Evolutionary conservation across 2,888 invertebrate genomes (phyloP), one percentile per base, ranked within the genome.

Genomic region (Atrina japonica): DNA sequence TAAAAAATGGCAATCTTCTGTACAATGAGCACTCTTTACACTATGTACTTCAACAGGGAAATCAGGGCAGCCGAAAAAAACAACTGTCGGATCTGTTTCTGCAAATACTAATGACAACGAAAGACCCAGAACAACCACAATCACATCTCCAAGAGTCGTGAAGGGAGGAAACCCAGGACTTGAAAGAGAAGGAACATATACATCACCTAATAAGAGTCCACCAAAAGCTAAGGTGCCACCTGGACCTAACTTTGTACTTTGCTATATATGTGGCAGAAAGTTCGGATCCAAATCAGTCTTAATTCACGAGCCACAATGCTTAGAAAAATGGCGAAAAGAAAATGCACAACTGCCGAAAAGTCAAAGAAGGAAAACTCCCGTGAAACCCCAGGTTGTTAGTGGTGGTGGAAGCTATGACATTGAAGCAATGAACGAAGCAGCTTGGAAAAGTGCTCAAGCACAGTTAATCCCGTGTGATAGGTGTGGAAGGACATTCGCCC

Each of bases 251-350:
- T 89, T 90, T 59, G 90, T 91, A n/a, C 86, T 91, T 67, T 95
- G 94, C 84, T 93, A 93, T 86, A 93, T 94, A 78, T 95, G 94
- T 83, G 93, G 93, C 0, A 91, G 93, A 53, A 93, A 93, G 83
- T 94, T 94, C 82, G 94, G 94, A 30, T 92, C 92, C 0, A 92
- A 92, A 79, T 94, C 93, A 50, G 92, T 94, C 41, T 90, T 91
- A 66, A 93, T 94, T 72, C 94, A 94, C 88, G 94, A 94, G 83
- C 93, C 93, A 1, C 93, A 94, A 82, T 95, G 94, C 83, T 86
- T 94, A 66, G 92, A 93, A 76, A 93, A 93, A 82, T 93, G 93
- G 93, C 92, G 93, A 49, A 82, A 88, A 2, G 93, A 93, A 81
- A 94, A 94, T 86, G 91, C 92, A 30, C 91, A 92, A 72, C 87